These are phyloP conservation scores for Hippocampus kuda DNA, from an alignment of 2,797 vertebrate genomes.

Conservation along the genomic window DNA sequence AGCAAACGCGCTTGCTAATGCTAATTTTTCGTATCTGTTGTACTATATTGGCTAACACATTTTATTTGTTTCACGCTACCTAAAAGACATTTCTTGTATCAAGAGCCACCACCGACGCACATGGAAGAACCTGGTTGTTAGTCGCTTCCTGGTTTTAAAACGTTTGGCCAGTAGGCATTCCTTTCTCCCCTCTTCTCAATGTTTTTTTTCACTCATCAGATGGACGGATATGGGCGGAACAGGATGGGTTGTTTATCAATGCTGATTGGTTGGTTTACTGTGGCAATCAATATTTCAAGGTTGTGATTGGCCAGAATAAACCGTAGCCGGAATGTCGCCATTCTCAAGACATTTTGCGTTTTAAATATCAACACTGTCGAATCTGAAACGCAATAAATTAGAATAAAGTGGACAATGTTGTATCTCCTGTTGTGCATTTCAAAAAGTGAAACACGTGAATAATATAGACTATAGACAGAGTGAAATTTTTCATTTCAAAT, in stretches of 20 bases:
- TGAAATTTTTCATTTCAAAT: too few relatives aligned
- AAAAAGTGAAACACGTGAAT: too few relatives aligned
- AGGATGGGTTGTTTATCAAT: constrained; percentile 27
- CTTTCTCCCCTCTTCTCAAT: neutral
- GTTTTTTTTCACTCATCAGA: constrained; percentile 28
- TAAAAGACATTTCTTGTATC: too few relatives aligned
- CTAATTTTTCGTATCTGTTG: constrained; percentile 29
- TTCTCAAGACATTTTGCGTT: neutral
- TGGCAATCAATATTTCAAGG: constrained; percentile 19
- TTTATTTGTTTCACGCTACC: neutral
- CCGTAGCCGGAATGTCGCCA: neutral
- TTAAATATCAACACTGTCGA: neutral
- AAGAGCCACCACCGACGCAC: neutral
- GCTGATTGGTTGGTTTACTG: constrained; percentile 29
- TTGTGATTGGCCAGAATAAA: constrained; percentile 33
- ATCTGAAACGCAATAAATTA: too few relatives aligned
- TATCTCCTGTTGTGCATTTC: neutral
- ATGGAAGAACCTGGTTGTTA: neutral
- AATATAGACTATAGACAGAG: too few relatives aligned
- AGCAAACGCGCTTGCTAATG: constrained; percentile 42
- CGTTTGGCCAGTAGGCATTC: neutral
- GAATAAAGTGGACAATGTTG: neutral
- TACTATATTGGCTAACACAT: constrained; percentile 5
- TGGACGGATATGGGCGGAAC: constrained; percentile 35
- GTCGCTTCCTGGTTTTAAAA: neutral